A percentile compares a stretch with the other conserved stretches of the same genome.
Conservation (phyloP, 64 coral and sea anemone species). For the Stichodactyla helianthus region DNA sequence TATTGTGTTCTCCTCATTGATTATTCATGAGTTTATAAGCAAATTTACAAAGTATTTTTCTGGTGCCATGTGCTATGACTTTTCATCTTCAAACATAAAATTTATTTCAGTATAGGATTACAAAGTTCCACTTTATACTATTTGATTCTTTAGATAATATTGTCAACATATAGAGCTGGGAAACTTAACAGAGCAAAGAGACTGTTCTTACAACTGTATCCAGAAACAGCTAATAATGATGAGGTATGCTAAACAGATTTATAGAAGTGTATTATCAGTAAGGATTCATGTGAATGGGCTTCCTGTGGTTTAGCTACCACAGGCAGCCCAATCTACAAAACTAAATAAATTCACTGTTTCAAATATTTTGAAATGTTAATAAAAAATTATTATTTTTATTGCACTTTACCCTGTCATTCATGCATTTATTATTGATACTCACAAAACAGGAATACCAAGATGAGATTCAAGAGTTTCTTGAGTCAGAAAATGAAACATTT, state of each 20-base stretch:
- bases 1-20: too few relatives aligned
- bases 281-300: background rate
- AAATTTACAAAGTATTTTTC: too few relatives aligned
- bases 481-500: constrained; percentile 9
- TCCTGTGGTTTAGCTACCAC: background rate
- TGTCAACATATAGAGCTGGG: background rate
- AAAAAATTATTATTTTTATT: too few relatives aligned
- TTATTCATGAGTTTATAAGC: too few relatives aligned
- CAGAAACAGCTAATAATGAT: background rate
- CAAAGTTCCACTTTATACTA: background rate
- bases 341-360: too few relatives aligned
- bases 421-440: background rate
- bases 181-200: background rate
- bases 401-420: too few relatives aligned
- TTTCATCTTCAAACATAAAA: too few relatives aligned
- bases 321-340: background rate
- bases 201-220: background rate
- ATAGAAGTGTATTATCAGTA: too few relatives aligned
- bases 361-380: too few relatives aligned
- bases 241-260: background rate
- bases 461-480: background rate
- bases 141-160: background rate
- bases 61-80: too few relatives aligned
- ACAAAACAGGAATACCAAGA: constrained; percentile 7
- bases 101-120: too few relatives aligned